Percentiles rank a stretch among this genome's conserved stretches.
Evolutionary conservation across 2,888 invertebrate species (phyloP).

Genomic region (Caenorhabditis sp.): DNA sequence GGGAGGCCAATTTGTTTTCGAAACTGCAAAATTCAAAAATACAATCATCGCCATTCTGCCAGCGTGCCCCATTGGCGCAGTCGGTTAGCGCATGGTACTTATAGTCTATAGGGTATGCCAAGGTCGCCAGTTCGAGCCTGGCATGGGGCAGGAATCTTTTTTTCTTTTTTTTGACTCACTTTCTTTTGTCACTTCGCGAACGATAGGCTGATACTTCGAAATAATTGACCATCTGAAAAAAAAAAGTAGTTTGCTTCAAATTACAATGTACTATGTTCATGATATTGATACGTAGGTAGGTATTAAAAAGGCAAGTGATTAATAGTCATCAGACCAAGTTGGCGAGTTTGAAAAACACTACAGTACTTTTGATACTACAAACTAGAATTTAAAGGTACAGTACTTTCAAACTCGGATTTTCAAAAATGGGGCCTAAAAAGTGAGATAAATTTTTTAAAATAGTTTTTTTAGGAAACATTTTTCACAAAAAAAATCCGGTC

Average conservation of each 20-base stretch:
- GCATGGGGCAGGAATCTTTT: slow-evolving; percentile 42
- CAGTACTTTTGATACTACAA: too few relatives aligned
- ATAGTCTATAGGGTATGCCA: slow-evolving; percentile 51
- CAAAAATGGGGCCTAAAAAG: too few relatives aligned
- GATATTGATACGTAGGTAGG: too few relatives aligned
- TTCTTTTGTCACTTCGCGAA: not conserved
- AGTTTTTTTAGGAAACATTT: too few relatives aligned
- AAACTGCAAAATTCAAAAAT: slow-evolving; percentile 19
- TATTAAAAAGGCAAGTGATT: too few relatives aligned
- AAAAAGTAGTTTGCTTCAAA: not conserved
- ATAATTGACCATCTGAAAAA: not conserved
- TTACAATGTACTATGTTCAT: too few relatives aligned
- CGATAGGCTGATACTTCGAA: not conserved
- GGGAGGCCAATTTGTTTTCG: slow-evolving; percentile 47
- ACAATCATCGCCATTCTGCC: not conserved
- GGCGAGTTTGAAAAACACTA: too few relatives aligned
- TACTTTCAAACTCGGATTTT: too few relatives aligned
- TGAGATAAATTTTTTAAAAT: too few relatives aligned
- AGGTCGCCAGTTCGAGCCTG: slow-evolving; percentile 54
- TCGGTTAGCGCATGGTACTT: slow-evolving; percentile 64
- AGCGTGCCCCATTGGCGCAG: slow-evolving; percentile 59
- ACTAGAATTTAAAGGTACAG: too few relatives aligned
- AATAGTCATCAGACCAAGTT: too few relatives aligned
- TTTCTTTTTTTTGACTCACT: not conserved
- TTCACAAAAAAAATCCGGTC: too few relatives aligned